Conservation (phyloP, 1,140 invertebrate species). For the Eueides isabella region DNA sequence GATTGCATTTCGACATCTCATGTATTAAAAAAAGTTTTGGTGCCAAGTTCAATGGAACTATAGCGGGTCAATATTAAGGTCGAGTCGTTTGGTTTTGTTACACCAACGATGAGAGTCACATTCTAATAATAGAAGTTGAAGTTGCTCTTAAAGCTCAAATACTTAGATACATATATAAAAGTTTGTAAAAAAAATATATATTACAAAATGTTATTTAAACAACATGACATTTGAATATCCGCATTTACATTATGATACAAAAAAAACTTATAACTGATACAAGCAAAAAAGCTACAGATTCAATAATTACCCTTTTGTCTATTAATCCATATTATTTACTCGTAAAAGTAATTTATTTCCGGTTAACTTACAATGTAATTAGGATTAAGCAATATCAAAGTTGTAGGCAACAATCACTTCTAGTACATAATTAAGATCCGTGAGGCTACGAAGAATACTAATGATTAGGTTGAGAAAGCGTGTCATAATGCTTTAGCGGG, state of each 20-base stretch:
- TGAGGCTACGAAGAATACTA: conserved; percentile 47
- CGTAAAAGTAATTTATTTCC: not conserved
- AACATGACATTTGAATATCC: no score
- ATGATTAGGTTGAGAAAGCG: conserved; percentile 47
- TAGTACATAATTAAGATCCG: conserved; percentile 38
- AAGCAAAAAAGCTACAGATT: not conserved
- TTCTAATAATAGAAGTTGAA: not conserved
- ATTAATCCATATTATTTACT: not conserved
- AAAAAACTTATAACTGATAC: no score
- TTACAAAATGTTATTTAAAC: not conserved
- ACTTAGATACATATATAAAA: not conserved
- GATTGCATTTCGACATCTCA: not conserved
- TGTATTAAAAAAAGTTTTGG: not conserved
- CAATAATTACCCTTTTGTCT: not conserved
- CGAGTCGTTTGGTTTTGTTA: not conserved
- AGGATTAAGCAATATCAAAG: conserved; percentile 1
- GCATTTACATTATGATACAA: no score
- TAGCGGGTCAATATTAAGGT: conserved; percentile 9
- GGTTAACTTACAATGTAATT: not conserved
- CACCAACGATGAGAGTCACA: not conserved
- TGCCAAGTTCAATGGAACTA: conserved; percentile 10
- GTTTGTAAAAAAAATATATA: no score
- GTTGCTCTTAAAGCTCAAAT: not conserved
- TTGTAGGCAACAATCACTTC: not conserved
- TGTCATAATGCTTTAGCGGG: conserved; percentile 45